Evolutionary conservation across 1,140 invertebrate genomes (phyloP), one percentile per base, ranked within the genome.

Genomic region (Aethina tumida): DNA sequence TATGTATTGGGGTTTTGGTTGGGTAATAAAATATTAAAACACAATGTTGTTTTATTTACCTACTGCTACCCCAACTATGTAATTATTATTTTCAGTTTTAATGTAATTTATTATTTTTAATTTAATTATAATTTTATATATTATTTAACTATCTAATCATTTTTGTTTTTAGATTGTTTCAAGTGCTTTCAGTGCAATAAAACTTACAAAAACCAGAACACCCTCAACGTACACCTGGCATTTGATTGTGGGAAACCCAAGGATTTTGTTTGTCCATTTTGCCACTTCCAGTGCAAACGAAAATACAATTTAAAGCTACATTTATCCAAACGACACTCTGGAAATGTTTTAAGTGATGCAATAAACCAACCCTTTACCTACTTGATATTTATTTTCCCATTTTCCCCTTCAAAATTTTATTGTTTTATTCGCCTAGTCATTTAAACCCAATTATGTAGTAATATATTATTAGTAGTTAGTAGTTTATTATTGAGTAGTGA

Each of bases 221-320:
- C 42, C 3, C 18, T 43, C 10, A 27, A 19, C 19, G 19, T 30
- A 13, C 50, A 53, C 19, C 22, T 28, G 29, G 22, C 20, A 13
- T 41, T 47, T 13, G 50, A 53, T 19, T 53, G 50, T 35, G 45
- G 39, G 14, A 47, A 43, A 21, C 13, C 33, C 6, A 37, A 40
- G 5, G 31, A 19, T 3, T 49, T 43, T 27, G 15, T 4, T 9
- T 53, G 51, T 31, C 17, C 15, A 3, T 10, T 49, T 6, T 53
- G 49, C 20, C 6, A 13, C n/a, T 31, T 35, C 15, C 14, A 21
- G 4, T 30, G 16, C 8, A 42, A 45, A 16, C n/a, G 45, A 10
- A 39, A 38, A 13, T 40, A 42, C 8, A 22, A 41, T 15, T 9
- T 49, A 12, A 45, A 45, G 33, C 25, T 21, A 9, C 49, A 51